phyloP scores from a whole-genome alignment of 2,888 invertebrate species.

The Phrixothrix hirtus region DNA sequence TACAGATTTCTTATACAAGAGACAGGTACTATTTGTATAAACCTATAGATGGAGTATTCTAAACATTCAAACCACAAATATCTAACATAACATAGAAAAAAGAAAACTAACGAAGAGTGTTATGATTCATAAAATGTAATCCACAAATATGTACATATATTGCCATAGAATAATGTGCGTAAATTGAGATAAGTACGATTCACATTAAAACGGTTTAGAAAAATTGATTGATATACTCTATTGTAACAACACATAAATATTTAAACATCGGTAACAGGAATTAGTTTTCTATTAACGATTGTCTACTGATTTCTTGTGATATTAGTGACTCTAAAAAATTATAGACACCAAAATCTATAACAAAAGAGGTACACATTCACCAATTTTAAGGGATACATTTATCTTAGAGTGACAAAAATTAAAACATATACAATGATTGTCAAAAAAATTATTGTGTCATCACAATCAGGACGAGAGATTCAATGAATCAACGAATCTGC shows the following conservation, averaged over 20 bases:
- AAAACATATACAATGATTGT: conserved; percentile 38
- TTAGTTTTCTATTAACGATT: conserved; percentile 36
- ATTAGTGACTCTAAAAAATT: conserved; percentile 1
- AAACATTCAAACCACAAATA: neutral
- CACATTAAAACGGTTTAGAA: conserved; percentile 26
- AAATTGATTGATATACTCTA: conserved; percentile 30
- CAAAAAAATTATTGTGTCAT: conserved; percentile 39
- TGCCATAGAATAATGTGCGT: conserved; percentile 27
- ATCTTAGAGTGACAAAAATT: neutral
- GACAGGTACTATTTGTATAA: conserved; percentile 9
- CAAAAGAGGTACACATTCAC: neutral
- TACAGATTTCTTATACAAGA: conserved; percentile 3
- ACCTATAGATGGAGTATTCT: neutral
- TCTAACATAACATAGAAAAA: neutral
- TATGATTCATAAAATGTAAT: conserved; percentile 6
- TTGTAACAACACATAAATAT: conserved; percentile 27
- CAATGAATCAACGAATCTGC: conserved; percentile 52
- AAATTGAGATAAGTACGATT: conserved; percentile 28
- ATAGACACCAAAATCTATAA: neutral
- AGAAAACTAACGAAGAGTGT: too few species aligned
- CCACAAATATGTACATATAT: conserved; percentile 15
- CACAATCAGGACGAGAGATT: conserved; percentile 25
- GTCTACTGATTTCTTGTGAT: conserved; percentile 41
- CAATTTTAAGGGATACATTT: neutral
- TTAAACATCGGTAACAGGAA: conserved; percentile 26